Percentiles rank a stretch among this genome's conserved stretches.
Conservation (phyloP, 2,888 invertebrate species). For the Nycteola revayana region DNA sequence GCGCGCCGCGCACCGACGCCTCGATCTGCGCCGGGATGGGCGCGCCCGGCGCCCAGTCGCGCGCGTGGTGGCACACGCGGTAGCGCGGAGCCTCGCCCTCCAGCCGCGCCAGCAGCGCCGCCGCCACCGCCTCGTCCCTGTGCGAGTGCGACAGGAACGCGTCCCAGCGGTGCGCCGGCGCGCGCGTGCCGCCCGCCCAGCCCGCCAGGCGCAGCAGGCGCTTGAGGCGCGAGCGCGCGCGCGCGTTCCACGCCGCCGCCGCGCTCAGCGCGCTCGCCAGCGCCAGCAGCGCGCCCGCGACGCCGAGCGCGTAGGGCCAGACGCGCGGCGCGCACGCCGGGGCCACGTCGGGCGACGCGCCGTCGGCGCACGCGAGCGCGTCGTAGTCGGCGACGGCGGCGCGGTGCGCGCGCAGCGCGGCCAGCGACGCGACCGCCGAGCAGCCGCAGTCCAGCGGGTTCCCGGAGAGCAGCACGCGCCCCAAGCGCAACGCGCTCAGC, state of each 20-base stretch:
- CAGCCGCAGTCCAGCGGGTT: slow-evolving; percentile 20
- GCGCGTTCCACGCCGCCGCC: slow-evolving; percentile 25
- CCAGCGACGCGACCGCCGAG: slow-evolving; percentile 1
- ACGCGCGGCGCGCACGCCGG: slow-evolving; percentile 14
- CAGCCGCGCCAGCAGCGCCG: slow-evolving; percentile 84
- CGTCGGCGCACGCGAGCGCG: background rate
- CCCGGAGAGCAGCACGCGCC: slow-evolving; percentile 7
- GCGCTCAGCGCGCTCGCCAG: slow-evolving; percentile 16
- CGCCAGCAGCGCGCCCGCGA: slow-evolving; percentile 10
- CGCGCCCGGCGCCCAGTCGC: slow-evolving; percentile 34
- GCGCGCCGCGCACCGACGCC: slow-evolving; percentile 24
- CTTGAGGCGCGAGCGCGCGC: slow-evolving; percentile 28
- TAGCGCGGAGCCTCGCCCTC: slow-evolving; percentile 80
- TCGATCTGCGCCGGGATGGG: slow-evolving; percentile 34
- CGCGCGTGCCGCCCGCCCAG: slow-evolving; percentile 23
- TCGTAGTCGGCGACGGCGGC: slow-evolving; percentile 6
- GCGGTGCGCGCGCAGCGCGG: slow-evolving; percentile 1
- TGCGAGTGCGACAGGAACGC: slow-evolving; percentile 92
- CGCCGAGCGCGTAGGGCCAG: slow-evolving; percentile 19
- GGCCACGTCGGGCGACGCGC: background rate
- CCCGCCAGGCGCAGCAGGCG: slow-evolving; percentile 24
- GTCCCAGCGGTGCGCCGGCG: slow-evolving; percentile 79
- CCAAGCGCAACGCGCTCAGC: slow-evolving; percentile 3
- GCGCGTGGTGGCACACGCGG: slow-evolving; percentile 31
- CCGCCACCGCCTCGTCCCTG: slow-evolving; percentile 86